Evolutionary conservation across 2,888 invertebrate species (phyloP).

Genomic region (Drosophila testacea): DNA sequence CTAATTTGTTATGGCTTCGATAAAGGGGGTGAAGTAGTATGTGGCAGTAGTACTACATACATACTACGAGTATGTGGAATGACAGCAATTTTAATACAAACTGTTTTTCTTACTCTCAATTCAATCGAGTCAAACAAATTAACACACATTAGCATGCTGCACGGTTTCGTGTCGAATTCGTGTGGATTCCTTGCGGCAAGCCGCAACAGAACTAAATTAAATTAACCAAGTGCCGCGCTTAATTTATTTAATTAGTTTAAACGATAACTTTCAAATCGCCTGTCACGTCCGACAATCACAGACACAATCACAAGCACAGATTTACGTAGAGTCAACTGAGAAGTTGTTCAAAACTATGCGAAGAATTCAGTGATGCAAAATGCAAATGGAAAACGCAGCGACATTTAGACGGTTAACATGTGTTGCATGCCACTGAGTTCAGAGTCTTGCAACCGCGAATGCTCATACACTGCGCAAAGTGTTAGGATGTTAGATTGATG

Average conservation of each 20-base stretch:
- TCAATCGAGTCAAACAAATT: slow-evolving; percentile 63
- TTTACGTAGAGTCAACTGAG: neutral
- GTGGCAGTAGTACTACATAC: neutral
- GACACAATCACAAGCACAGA: slow-evolving; percentile 5
- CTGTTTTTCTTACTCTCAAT: slow-evolving; percentile 40
- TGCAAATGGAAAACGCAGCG: slow-evolving; percentile 23
- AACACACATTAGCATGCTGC: slow-evolving; percentile 54
- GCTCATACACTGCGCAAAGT: slow-evolving; percentile 1
- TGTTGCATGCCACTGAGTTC: slow-evolving; percentile 51
- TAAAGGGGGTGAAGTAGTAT: slow-evolving; percentile 2
- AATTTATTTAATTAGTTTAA: slow-evolving; percentile 67
- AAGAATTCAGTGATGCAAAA: slow-evolving; percentile 60
- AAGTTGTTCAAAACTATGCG: slow-evolving; percentile 45
- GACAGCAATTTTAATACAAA: slow-evolving; percentile 55
- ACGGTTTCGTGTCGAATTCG: slow-evolving; percentile 24
- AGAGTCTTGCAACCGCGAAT: neutral
- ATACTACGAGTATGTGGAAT: slow-evolving; percentile 27
- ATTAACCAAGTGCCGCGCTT: slow-evolving; percentile 36
- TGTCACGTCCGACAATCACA: slow-evolving; percentile 27
- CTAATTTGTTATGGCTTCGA: slow-evolving; percentile 73
- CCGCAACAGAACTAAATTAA: slow-evolving; percentile 9
- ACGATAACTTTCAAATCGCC: slow-evolving; percentile 61
- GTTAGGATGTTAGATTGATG: neutral
- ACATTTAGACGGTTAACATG: slow-evolving; percentile 61
- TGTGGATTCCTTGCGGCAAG: slow-evolving; percentile 49